Evolutionary conservation across 2,797 vertebrate species (phyloP).

Genomic region (Octomys mimax): DNA sequence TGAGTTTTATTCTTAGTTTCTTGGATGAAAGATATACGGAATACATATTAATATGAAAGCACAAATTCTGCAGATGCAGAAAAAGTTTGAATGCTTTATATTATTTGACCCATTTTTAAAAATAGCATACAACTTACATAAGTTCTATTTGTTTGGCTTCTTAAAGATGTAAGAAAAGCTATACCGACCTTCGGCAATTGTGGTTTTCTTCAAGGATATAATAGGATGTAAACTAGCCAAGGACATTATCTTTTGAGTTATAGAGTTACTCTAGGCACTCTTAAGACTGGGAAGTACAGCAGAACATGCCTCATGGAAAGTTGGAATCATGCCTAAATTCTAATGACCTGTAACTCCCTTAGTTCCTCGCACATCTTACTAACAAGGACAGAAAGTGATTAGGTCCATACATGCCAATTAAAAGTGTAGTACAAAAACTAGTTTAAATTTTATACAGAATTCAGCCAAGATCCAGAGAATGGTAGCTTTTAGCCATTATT

Average conservation of each 20-base stretch:
- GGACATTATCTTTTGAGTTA: slow-evolving; percentile 54
- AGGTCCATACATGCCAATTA: background rate
- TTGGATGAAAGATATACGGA: background rate
- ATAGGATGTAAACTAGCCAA: background rate
- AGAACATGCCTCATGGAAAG: slow-evolving; percentile 51
- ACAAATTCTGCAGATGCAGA: background rate
- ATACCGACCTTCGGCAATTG: background rate
- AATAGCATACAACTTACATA: background rate
- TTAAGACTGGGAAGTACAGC: background rate
- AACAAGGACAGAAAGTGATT: slow-evolving; percentile 37
- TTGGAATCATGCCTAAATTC: slow-evolving; percentile 41
- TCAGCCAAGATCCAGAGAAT: background rate
- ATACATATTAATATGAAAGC: slow-evolving; percentile 35
- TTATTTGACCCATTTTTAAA: slow-evolving; percentile 42
- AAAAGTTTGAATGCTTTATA: slow-evolving; percentile 50
- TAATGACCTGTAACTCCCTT: slow-evolving; percentile 16
- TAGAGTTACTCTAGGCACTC: slow-evolving; percentile 15
- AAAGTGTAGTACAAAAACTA: slow-evolving; percentile 1
- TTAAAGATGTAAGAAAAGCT: slow-evolving; percentile 36
- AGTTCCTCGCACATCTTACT: background rate
- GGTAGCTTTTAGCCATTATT: background rate
- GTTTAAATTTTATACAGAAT: slow-evolving; percentile 8
- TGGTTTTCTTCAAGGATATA: background rate
- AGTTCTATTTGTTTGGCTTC: slow-evolving; percentile 5
- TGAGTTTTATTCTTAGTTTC: slow-evolving; percentile 48